A percentile compares a stretch with the other conserved stretches of the same genome.
Conservation (phyloP, 2,113 vertebrate species). For the Galemys pyrenaicus region DNA sequence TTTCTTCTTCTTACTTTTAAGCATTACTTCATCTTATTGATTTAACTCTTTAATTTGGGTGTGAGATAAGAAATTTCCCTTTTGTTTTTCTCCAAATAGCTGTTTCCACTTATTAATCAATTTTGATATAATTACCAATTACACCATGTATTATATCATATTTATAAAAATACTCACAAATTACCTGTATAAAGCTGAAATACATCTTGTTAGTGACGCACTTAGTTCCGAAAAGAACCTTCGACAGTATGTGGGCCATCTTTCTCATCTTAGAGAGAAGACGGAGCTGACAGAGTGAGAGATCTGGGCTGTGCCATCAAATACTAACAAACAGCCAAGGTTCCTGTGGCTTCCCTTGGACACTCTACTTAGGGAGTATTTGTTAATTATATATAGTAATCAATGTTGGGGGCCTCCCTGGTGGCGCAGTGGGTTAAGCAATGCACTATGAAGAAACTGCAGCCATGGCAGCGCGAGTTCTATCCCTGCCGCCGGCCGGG, state of each 20-base stretch:
- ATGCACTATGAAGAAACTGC: too few relatives aligned
- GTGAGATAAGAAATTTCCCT: not conserved
- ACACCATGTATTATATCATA: not conserved
- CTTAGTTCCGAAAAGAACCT: not conserved
- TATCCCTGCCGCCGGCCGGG: too few relatives aligned
- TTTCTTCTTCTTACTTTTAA: slow-evolving; percentile 2
- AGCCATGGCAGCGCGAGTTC: too few relatives aligned
- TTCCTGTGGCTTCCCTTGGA: not conserved
- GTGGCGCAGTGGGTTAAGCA: too few relatives aligned
- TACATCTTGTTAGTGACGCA: not conserved
- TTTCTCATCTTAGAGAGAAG: not conserved
- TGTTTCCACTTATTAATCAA: not conserved
- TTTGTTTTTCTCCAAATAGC: not conserved
- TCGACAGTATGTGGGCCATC: not conserved
- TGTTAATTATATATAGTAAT: not conserved
- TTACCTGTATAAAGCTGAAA: not conserved
- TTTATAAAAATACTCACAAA: not conserved
- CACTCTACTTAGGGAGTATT: not conserved
- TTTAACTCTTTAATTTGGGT: slow-evolving; percentile 28
- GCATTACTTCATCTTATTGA: slow-evolving; percentile 21
- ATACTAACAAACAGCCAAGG: not conserved
- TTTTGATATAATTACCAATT: not conserved
- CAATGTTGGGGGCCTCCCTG: too few relatives aligned
- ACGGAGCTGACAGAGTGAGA: not conserved
- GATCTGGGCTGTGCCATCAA: not conserved